Evolutionary conservation across 2,797 vertebrate species (phyloP).

Genomic region (Poeciliopsis turneri): DNA sequence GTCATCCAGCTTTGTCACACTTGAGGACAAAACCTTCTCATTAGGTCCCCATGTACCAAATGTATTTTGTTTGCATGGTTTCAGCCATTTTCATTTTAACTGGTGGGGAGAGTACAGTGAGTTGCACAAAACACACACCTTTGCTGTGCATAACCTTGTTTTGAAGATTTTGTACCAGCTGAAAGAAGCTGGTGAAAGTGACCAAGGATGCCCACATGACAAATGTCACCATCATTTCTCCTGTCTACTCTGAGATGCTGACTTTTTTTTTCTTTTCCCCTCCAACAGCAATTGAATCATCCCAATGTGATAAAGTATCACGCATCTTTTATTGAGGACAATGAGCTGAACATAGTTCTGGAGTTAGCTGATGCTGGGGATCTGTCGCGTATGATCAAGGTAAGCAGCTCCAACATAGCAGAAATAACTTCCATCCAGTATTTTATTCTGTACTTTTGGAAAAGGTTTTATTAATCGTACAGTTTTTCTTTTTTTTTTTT

Average conservation of each 20-base stretch:
- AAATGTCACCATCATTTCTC: constrained; percentile 53
- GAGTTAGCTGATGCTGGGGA: constrained; percentile 97
- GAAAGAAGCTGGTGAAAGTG: constrained; percentile 21
- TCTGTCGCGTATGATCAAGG: constrained; percentile 98
- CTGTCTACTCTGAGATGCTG: constrained; percentile 29
- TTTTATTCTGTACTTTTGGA: neutral
- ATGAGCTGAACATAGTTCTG: constrained; percentile 97
- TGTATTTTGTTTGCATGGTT: constrained; percentile 48
- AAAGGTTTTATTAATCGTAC: neutral
- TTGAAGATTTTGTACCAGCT: constrained; percentile 19
- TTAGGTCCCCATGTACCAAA: constrained; percentile 63
- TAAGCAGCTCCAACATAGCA: constrained; percentile 62
- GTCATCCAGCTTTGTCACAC: constrained; percentile 75
- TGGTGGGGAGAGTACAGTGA: constrained; percentile 42
- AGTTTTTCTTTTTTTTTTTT: neutral
- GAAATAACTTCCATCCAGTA: neutral
- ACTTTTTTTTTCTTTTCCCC: constrained; percentile 10
- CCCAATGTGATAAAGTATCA: constrained; percentile 99
- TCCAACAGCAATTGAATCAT: constrained; percentile 94
- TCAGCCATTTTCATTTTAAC: constrained; percentile 58
- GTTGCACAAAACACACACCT: constrained; percentile 35
- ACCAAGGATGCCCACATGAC: constrained; percentile 52
- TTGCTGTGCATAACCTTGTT: constrained; percentile 25
- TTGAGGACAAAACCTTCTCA: constrained; percentile 72
- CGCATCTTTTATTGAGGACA: constrained; percentile 98